Base-by-base conservation (phyloP, 2,797 vertebrate species). In the Pachyuromys duprasi region DNA sequence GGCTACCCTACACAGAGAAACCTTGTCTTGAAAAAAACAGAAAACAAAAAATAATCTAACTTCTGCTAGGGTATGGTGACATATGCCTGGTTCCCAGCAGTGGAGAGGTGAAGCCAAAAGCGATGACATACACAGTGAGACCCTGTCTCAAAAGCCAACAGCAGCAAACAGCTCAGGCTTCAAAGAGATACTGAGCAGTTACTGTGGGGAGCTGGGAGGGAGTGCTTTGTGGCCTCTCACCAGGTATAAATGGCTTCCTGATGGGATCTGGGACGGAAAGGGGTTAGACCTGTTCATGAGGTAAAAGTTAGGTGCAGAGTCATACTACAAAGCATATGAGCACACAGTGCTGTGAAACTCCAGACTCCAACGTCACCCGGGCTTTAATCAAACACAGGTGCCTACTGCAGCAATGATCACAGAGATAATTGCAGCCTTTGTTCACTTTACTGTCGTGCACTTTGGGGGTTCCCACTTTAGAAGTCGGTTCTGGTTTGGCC, bases 321-420 rank as follows among this genome's bases (percentile, higher is more conserved):
- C 70, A 65, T 9, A 86, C 76, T 86, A 93, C 96, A 94, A 95
- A 95, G 93, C 82, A 74, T 6, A 65, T 55, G 42, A 93, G 72
- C 70, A 79, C 42, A 36, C 33, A 31, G 72, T 24, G 65, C 92
- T 26, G 15, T 94, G 94, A 97, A 97, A 95, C 83, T 88, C 88
- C 74, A 82, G 69, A 95, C 89, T 90, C 80, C 80, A 89, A 83
- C 91, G 90, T 91, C 83, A 89, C 92, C 83, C 86, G 42, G 0
- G n/a, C 86, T 94, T 95, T 97, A 96, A 96, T 96, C 79, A 95
- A 88, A 96, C 69, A 84, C 95, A 96, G 95, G 94, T 95, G 96
- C 76, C 92, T 82, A 26, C 80, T 87, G 79, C 49, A 70, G 22
- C 75, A 49, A 76, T 4, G 69, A 94, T 93, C 97, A 93, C 72